Conservation (phyloP, 2,113 vertebrate genomes). For the Siphamia tubifer region DNA sequence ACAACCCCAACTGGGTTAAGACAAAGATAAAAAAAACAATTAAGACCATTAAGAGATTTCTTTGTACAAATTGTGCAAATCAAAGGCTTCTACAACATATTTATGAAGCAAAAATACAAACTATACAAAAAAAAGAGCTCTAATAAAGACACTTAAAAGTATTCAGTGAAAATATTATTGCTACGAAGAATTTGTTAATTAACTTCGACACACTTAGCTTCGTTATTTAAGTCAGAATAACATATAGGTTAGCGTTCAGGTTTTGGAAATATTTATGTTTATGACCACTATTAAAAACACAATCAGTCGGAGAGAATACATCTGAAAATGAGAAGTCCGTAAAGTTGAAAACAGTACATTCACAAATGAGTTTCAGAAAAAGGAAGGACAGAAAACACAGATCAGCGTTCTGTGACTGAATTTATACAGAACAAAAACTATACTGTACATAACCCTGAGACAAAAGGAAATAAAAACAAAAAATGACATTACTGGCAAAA, state of each 20-base stretch:
- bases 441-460: constrained; percentile 69
- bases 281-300: neutral
- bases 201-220: constrained; percentile 31
- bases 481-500: neutral
- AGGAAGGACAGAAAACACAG: constrained; percentile 7
- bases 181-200: constrained; percentile 27
- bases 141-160: constrained; percentile 15
- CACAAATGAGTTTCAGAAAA: constrained; percentile 24
- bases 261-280: constrained; percentile 52
- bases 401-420: constrained; percentile 33
- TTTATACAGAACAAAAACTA: constrained; percentile 4
- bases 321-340: constrained; percentile 5
- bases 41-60: constrained; percentile 63
- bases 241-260: constrained; percentile 24
- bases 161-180: neutral
- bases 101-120: constrained; percentile 57
- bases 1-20: constrained; percentile 43
- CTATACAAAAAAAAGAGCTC: constrained; percentile 53
- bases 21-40: constrained; percentile 64
- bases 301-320: neutral
- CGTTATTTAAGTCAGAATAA: constrained; percentile 18
- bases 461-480: constrained; percentile 15
- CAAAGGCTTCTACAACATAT: constrained; percentile 62
- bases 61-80: constrained; percentile 76
- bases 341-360: constrained; percentile 44